Percentiles rank a stretch among this genome's conserved stretches.
Conservation (phyloP, 2,113 vertebrate species). For the Nothoprocta perdicaria region DNA sequence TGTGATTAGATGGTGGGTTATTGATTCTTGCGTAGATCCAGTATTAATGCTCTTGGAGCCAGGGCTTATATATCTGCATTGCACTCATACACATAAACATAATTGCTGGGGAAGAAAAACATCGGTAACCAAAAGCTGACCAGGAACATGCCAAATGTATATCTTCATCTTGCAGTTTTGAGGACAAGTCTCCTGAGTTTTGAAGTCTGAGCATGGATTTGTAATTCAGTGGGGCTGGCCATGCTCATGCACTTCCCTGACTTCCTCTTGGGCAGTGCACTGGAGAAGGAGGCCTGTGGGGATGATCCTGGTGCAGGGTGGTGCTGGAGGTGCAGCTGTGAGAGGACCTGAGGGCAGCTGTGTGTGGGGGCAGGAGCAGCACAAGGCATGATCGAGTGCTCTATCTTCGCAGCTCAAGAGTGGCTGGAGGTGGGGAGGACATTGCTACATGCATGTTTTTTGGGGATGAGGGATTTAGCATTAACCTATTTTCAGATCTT, state of each 20-base stretch:
- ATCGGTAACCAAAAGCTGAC: neutral
- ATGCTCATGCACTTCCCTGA: neutral
- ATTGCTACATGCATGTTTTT: neutral
- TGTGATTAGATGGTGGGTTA: neutral
- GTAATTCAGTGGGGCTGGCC: neutral
- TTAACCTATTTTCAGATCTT: slow-evolving; percentile 13
- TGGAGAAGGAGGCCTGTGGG: neutral
- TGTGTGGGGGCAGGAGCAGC: neutral
- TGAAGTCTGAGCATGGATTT: neutral
- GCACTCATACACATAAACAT: neutral
- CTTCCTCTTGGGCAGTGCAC: neutral
- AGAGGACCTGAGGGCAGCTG: fast-evolving
- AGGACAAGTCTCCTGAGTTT: neutral
- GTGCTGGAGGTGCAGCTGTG: neutral
- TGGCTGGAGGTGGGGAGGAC: neutral
- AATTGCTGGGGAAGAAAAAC: neutral
- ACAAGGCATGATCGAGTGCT: neutral
- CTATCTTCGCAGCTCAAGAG: neutral
- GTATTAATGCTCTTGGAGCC: neutral
- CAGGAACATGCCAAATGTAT: neutral
- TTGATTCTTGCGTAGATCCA: neutral
- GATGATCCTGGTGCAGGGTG: neutral
- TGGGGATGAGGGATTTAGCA: neutral
- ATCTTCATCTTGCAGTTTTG: neutral
- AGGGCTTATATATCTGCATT: neutral